These are phyloP conservation scores for Ambastaia sidthimunki DNA, from an alignment of 2,797 vertebrate genomes.

Conservation along the genomic window DNA sequence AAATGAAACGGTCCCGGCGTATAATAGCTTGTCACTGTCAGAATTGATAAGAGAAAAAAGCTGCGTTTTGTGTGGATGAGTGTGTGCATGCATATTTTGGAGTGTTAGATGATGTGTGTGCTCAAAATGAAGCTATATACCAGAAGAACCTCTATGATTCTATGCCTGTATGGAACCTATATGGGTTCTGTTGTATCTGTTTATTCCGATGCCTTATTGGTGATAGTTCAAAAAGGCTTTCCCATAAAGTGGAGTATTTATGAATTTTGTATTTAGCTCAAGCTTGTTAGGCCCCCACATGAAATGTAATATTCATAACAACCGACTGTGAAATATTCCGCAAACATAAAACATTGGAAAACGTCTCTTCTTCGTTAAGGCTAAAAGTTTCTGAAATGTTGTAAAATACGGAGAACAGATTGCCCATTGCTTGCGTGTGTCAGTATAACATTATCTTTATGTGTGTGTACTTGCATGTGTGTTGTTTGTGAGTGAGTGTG, in stretches of 20 bases:
- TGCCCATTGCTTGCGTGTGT: not conserved
- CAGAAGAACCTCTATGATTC: constrained; percentile 3
- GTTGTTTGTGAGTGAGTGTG: not conserved
- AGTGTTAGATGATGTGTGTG: not conserved
- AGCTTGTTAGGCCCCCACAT: constrained; percentile 30
- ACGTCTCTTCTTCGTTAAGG: not conserved
- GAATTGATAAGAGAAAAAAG: constrained; percentile 65
- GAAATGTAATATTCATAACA: constrained; percentile 37
- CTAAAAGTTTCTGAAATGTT: constrained; percentile 24
- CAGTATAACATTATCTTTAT: not conserved
- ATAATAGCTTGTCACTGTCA: constrained; percentile 71
- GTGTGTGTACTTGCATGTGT: not conserved
- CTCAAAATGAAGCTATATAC: constrained; percentile 24
- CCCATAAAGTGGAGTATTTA: constrained; percentile 2
- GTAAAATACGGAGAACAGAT: constrained; percentile 13
- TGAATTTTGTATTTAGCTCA: constrained; percentile 31
- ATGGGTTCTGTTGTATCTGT: constrained; percentile 20
- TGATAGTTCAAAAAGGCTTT: constrained; percentile 19
- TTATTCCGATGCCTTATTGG: constrained; percentile 21
- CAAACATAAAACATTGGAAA: constrained; percentile 11
- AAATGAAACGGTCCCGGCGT: constrained; percentile 67
- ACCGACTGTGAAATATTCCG: not conserved
- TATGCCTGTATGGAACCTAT: too few relatives aligned
- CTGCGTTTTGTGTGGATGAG: constrained; percentile 53
- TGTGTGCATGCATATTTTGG: constrained; percentile 10